Evolutionary conservation across 1,140 invertebrate genomes (phyloP).

Genomic region (Drosophila equinoxialis): DNA sequence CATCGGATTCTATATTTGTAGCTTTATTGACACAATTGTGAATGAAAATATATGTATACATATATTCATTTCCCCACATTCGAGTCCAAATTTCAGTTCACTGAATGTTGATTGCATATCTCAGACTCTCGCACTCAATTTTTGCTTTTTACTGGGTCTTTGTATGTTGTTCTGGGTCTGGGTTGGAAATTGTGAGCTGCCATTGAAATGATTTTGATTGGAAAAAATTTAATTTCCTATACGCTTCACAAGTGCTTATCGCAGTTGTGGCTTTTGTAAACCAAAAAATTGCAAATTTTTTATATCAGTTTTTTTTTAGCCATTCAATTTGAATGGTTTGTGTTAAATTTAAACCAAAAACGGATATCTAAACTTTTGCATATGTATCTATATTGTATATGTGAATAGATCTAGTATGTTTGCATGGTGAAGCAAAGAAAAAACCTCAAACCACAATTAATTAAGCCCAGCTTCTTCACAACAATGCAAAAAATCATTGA

Average conservation of each 20-base stretch:
- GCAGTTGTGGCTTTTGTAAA: slow-evolving; percentile 56
- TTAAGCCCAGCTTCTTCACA: slow-evolving; percentile 60
- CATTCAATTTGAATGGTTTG: slow-evolving; percentile 13
- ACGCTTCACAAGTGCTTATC: slow-evolving; percentile 76
- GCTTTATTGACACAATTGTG: slow-evolving; percentile 57
- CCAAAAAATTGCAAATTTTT: slow-evolving; percentile 60
- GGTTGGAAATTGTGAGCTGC: slow-evolving; percentile 55
- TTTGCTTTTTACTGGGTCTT: not conserved
- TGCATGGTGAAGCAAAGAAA: not conserved
- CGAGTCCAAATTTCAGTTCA: slow-evolving; percentile 31
- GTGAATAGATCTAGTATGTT: slow-evolving; percentile 3
- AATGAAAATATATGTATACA: slow-evolving; percentile 24
- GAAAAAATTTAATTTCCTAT: slow-evolving; percentile 83
- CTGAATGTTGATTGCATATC: slow-evolving; percentile 47
- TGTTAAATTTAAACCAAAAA: slow-evolving; percentile 73
- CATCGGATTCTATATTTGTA: slow-evolving; percentile 28
- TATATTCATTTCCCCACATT: slow-evolving; percentile 28
- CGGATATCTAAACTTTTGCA: slow-evolving; percentile 75
- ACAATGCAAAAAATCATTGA: slow-evolving; percentile 56
- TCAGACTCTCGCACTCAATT: not conserved
- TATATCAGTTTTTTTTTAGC: slow-evolving; percentile 20
- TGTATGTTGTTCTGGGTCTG: not conserved
- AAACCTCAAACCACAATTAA: slow-evolving; percentile 76
- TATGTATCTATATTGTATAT: slow-evolving; percentile 33
- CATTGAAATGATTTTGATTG: slow-evolving; percentile 82